phyloP scores from a whole-genome alignment of 2,888 invertebrate genomes.

The Mongoloraphidia duomilia region DNA sequence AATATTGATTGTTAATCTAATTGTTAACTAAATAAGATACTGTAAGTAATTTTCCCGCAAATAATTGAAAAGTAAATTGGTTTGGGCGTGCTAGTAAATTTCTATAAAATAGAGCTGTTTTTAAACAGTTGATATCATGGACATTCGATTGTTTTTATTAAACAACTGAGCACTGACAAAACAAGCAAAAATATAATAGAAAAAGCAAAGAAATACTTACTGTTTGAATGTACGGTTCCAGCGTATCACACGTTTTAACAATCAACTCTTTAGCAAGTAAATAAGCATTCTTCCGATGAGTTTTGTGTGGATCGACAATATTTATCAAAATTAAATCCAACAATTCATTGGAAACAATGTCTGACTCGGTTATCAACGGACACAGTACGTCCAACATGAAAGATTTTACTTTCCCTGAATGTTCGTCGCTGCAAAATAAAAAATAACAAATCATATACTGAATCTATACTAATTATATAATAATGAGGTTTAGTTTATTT shows the following conservation, averaged over 20 bases:
- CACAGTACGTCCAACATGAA: slow-evolving; percentile 94
- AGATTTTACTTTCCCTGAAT: slow-evolving; percentile 88
- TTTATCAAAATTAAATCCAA: slow-evolving; percentile 88
- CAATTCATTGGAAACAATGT: slow-evolving; percentile 85
- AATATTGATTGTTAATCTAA: too few species aligned
- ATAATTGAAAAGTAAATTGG: too few species aligned
- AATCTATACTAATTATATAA: too few species aligned
- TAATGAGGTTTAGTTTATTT: too few species aligned
- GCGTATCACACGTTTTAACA: slow-evolving; percentile 76
- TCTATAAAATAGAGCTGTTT: too few species aligned
- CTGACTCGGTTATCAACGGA: slow-evolving; percentile 89
- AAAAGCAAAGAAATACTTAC: slow-evolving; percentile 36
- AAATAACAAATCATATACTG: neutral
- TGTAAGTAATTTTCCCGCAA: too few species aligned
- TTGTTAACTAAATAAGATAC: too few species aligned
- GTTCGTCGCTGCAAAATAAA: slow-evolving; percentile 61
- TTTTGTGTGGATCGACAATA: slow-evolving; percentile 86
- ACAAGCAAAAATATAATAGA: neutral
- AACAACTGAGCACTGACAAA: neutral
- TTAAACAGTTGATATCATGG: too few species aligned
- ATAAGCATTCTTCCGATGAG: slow-evolving; percentile 79
- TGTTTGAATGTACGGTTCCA: slow-evolving; percentile 89
- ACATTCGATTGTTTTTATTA: too few species aligned
- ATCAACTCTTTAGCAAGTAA: slow-evolving; percentile 83
- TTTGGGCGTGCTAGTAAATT: too few species aligned